phyloP scores from a whole-genome alignment of 35 echinoderm and acorn worm genomes.

The Stichopus chloronotus region DNA sequence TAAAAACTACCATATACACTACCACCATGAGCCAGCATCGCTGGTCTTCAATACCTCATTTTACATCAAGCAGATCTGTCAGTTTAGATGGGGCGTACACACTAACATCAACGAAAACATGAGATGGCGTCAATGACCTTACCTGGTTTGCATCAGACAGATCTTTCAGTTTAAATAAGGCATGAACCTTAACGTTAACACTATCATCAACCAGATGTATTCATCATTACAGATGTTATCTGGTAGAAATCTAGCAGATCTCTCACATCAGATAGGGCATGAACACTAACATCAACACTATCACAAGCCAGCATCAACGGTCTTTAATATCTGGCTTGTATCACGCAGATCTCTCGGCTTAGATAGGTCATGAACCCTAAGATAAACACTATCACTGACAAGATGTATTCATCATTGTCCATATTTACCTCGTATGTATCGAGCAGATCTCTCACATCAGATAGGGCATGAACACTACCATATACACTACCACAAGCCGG shows the following conservation, averaged over 20 bases:
- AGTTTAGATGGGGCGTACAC: not conserved
- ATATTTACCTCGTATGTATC: too few species aligned
- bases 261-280: conserved; percentile 88
- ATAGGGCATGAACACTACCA: conserved; percentile 87
- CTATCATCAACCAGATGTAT: not conserved
- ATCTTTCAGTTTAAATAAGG: too few species aligned
- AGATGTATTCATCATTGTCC: too few species aligned
- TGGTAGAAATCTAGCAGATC: conserved; percentile 81
- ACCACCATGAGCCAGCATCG: conserved; percentile 54
- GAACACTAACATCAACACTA: conserved; percentile 89
- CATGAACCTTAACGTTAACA: not conserved
- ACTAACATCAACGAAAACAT: conserved; percentile 91
- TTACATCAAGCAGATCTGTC: not conserved
- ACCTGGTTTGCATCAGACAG: too few species aligned
- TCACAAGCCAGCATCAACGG: conserved; percentile 59
- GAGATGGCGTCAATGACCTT: not conserved
- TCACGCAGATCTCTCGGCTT: too few species aligned
- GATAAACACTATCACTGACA: too few species aligned
- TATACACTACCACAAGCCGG: conserved; percentile 82
- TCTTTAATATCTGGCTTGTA: too few species aligned
- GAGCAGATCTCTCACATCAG: too few species aligned
- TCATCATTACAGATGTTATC: conserved; percentile 34
- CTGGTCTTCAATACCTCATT: not conserved
- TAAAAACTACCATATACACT: conserved; percentile 91
- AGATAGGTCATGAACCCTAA: too few species aligned